Evolutionary conservation across 2,888 invertebrate genomes (phyloP).

Genomic region (Drosophila incognita): DNA sequence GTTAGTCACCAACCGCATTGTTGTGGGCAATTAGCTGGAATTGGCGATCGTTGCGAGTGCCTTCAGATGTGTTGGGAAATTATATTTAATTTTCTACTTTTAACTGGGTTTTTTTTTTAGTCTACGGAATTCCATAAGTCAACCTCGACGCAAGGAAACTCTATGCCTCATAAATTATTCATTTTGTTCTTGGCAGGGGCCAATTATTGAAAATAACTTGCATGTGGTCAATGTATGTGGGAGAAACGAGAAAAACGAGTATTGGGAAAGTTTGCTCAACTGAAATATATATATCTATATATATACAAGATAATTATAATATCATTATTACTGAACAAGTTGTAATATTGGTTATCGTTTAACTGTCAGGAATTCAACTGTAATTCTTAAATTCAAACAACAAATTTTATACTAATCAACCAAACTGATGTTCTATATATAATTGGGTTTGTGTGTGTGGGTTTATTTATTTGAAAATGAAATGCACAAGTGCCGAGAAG

Average conservation of each 20-base stretch:
- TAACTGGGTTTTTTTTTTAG: conserved; percentile 9
- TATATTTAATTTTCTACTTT: conserved; percentile 17
- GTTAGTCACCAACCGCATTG: conserved; percentile 51
- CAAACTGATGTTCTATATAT: not conserved
- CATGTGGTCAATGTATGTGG: conserved; percentile 3
- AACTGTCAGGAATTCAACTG: not conserved
- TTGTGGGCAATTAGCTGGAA: conserved; percentile 51
- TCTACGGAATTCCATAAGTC: conserved; percentile 1
- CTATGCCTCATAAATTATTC: conserved; percentile 18
- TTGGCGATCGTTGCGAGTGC: conserved; percentile 22
- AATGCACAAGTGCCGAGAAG: not conserved
- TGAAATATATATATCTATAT: not conserved
- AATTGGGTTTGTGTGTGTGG: not conserved
- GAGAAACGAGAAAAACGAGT: conserved; percentile 22
- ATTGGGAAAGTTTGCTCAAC: not conserved
- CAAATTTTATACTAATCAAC: not conserved
- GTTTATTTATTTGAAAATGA: not conserved
- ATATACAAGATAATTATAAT: not conserved
- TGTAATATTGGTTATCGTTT: not conserved
- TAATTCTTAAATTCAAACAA: not conserved
- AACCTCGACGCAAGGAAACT: conserved; percentile 9
- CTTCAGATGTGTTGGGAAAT: conserved; percentile 3
- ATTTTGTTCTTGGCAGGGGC: not conserved
- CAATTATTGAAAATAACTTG: not conserved
- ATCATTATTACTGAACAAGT: not conserved